Evolutionary conservation across 2,888 invertebrate species (phyloP), one percentile per base, ranked within the genome.

Genomic region (Apodemia duryi): DNA sequence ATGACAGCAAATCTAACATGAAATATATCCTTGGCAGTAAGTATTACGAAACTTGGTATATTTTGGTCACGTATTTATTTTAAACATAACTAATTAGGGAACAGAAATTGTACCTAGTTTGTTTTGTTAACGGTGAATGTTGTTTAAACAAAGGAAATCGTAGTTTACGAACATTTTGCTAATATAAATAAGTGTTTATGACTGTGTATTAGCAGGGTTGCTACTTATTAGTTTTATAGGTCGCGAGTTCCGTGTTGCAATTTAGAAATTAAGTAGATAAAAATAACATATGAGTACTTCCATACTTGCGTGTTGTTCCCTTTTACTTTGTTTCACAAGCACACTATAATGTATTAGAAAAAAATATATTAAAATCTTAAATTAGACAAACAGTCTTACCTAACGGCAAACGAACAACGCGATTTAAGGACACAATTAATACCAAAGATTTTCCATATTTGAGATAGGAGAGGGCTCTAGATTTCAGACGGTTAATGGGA

Each of bases 11-110:
- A 51, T 51, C 51, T 51, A 21, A n/a, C 51, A 7, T n/a, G n/a
- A 51, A 51, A 51, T 51, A 51, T 51, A 35, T 35, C 51, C 2
- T 21, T 13, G 51, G 51, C 51, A n/a, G 35, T 4, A 21, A 43
- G 52, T 52, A 61, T 61, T 66, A 66, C 62, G 66, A 66, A 66
- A 66, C 64, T 66, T 64, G 61, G 29, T 61, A 62, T 66, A 63
- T 64, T 66, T 62, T 57, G 66, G 64, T 66, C 66, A 64, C 66
- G 66, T 66, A 43, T 64, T 64, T 66, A 66, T 66, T 66, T 64
- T 57, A 64, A 64, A 66, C 66, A 66, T 64, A 64, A 66, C 52
- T 28, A 52, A 52, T 28, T 52, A 52, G 52, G 52, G 6, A 52
- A 28, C 28, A 52, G 52, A 28, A 28, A 28, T 51, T 28, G 28